Evolutionary conservation across 1,140 invertebrate genomes (phyloP), one percentile per base, ranked within the genome.

Genomic region (Calliopsis andreniformis): DNA sequence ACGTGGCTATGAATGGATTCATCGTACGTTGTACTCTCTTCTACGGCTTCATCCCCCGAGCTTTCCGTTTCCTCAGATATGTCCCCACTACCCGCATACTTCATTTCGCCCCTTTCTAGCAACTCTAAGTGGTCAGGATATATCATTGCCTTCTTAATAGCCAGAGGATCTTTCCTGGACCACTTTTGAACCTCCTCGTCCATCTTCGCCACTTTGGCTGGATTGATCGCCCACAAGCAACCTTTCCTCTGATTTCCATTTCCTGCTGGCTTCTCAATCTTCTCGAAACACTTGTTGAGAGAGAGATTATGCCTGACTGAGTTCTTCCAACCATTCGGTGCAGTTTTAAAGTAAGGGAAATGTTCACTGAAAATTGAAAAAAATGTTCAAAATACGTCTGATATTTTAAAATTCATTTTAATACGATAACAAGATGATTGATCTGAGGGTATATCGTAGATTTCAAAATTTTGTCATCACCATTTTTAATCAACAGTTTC

Each of bases 321-420:
- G 90, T 99, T 99, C 93, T 99, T 99, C 98, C 98, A 99, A 20
- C 98, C 98, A 89, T 97, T 98, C 49, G 98, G 98, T 3, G 98
- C 98, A 12, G 97, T 98, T 93, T 98, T 98, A 90, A 99, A 99
- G 91, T 99, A 99, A 2, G 98, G 98, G 90, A 99, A 99, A 90
- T 99, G 98, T 92, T 98, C 96, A 91, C 97, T 98, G 93, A 43
- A 95, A 95, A 6, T 7, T 32, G 18, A 53, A n/a, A 5, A 5
- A 8, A 5, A 43, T 42, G 3, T n/a, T 61, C 20, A 43, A 20
- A 10, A 10, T 39, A 39, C 10, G 10, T 39, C 35, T n/a, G n/a
- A n/a, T n/a, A n/a, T n/a, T n/a, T n/a, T n/a, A n/a, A n/a, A n/a
- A n/a, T n/a, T n/a, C n/a, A n/a, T n/a, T n/a, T n/a, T n/a, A n/a